phyloP scores from a whole-genome alignment of 2,888 invertebrate genomes.

The Vannuccia rotundouncinata region DNA sequence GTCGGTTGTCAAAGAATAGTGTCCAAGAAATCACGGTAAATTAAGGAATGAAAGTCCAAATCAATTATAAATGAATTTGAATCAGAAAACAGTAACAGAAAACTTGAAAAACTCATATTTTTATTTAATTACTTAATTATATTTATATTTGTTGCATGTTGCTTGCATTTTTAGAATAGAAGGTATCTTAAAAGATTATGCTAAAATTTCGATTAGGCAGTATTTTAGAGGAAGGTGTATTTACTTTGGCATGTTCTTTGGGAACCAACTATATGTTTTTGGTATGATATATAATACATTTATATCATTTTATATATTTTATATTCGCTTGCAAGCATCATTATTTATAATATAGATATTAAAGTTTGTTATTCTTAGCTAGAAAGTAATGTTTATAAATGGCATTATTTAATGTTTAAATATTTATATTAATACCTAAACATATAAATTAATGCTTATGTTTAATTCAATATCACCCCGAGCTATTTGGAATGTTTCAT shows the following conservation, averaged over 20 bases:
- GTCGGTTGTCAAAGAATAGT: background rate
- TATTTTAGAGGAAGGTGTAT: background rate
- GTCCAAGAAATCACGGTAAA: background rate
- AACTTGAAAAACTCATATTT: background rate
- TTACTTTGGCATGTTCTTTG: slow-evolving; percentile 17
- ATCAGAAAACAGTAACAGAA: background rate
- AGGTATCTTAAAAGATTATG: slow-evolving; percentile 7
- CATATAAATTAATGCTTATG: too few relatives aligned
- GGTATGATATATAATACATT: background rate
- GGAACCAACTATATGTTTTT: slow-evolving; percentile 15
- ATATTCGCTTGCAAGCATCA: slow-evolving; percentile 19
- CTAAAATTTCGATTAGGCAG: background rate
- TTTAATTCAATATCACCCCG: too few relatives aligned
- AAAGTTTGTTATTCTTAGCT: too few relatives aligned
- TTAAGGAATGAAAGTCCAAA: too few relatives aligned
- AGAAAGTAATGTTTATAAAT: too few relatives aligned
- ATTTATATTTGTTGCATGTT: background rate
- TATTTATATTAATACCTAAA: background rate
- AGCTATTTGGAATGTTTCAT: too few relatives aligned
- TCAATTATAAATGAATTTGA: background rate
- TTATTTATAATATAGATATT: too few relatives aligned
- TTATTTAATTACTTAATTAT: background rate
- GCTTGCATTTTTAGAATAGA: slow-evolving; percentile 8
- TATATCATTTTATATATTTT: slow-evolving; percentile 20
- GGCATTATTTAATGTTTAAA: background rate